phyloP scores from a whole-genome alignment of 2,888 invertebrate genomes.

The Emmelina monodactyla region DNA sequence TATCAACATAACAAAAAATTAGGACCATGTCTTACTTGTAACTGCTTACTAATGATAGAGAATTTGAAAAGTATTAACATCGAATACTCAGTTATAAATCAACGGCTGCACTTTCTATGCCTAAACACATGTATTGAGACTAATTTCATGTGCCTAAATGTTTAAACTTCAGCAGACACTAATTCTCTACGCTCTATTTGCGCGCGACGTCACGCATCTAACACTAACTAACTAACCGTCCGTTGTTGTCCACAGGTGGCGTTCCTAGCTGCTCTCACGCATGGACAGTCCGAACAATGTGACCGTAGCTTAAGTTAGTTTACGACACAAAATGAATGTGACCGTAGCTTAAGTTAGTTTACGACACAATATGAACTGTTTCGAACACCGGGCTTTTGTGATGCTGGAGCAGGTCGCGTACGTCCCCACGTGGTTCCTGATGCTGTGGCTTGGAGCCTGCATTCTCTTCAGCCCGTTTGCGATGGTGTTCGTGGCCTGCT shows the following conservation, averaged over 20 bases:
- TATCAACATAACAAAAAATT: too few relatives aligned
- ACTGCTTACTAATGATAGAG: too few relatives aligned
- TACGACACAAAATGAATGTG: constrained; percentile 15
- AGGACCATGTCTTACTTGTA: too few relatives aligned
- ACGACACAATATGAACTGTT: constrained; percentile 30
- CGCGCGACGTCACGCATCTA: not conserved
- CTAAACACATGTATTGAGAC: too few relatives aligned
- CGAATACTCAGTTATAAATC: too few relatives aligned
- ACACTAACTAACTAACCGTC: constrained; percentile 2
- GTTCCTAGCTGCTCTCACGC: constrained; percentile 40
- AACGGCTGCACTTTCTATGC: too few relatives aligned
- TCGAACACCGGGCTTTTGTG: constrained; percentile 17
- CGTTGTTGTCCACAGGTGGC: constrained; percentile 51
- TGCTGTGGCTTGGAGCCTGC: constrained; percentile 70
- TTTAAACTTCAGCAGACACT: too few relatives aligned
- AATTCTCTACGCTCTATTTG: not conserved
- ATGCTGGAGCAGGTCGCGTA: constrained; percentile 52
- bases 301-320: constrained; percentile 3
- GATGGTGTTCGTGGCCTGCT: constrained; percentile 70
- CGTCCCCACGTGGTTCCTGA: constrained; percentile 65
- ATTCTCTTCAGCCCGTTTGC: constrained; percentile 73
- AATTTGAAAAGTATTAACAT: too few relatives aligned
- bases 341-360: constrained; percentile 20
- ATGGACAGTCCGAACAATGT: constrained; percentile 26
- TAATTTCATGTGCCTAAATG: too few relatives aligned